phyloP scores from a whole-genome alignment of 2,888 invertebrate species.

The Dasypolia templi region DNA sequence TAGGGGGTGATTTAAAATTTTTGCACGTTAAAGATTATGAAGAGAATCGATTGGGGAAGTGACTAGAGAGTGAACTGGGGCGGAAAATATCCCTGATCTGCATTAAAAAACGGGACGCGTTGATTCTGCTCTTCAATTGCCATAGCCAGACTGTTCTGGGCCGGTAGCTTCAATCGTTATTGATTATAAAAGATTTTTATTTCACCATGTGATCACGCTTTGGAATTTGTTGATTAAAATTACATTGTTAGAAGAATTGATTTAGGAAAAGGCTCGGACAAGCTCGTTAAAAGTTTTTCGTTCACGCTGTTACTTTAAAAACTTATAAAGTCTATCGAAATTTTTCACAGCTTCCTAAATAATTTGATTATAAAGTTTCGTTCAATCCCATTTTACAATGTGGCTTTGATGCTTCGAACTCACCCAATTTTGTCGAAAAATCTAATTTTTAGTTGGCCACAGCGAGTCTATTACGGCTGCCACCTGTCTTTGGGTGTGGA shows the following conservation, averaged over 20 bases:
- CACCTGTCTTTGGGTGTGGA: background rate
- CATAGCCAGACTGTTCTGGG: constrained; percentile 65
- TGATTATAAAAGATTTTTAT: constrained; percentile 68
- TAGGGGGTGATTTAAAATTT: constrained; percentile 24
- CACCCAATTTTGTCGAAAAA: background rate
- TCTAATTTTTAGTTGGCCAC: background rate
- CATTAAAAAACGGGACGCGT: constrained; percentile 65
- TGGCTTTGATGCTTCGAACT: background rate
- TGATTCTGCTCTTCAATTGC: constrained; percentile 72
- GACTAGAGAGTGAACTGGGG: constrained; percentile 69
- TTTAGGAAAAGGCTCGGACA: constrained; percentile 10
- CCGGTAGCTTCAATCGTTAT: constrained; percentile 69
- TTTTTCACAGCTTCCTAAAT: constrained; percentile 6
- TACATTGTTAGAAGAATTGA: constrained; percentile 22
- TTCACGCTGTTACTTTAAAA: constrained; percentile 17
- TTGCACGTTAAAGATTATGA: constrained; percentile 43
- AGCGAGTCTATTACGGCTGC: background rate
- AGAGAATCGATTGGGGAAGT: constrained; percentile 38
- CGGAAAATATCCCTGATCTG: constrained; percentile 71
- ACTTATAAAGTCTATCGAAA: background rate
- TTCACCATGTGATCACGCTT: constrained; percentile 37
- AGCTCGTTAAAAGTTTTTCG: constrained; percentile 17
- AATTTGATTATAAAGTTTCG: constrained; percentile 6
- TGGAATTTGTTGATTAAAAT: constrained; percentile 49
- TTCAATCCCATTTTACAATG: background rate